Evolutionary conservation across 2,113 vertebrate species (phyloP), one percentile per base, ranked within the genome.

Genomic region (Salvator merianae): DNA sequence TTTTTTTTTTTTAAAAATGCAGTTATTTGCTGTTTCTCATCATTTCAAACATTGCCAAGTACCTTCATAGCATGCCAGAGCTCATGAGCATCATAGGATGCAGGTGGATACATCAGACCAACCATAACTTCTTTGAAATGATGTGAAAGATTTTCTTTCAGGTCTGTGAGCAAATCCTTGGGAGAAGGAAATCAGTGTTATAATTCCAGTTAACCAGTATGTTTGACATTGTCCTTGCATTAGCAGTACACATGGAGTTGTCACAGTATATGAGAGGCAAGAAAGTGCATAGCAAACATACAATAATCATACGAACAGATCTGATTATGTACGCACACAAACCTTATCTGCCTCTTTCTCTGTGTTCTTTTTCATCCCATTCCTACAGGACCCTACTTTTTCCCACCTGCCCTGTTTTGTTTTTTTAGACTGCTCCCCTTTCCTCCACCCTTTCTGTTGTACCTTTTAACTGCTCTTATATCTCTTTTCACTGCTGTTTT

Each of bases 31-130:
- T 34, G 20, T 34, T 55, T 34, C 18, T 24, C 59, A 77, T 32
- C 34, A 10, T 78, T 38, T 62, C 24, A 32, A 69, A 47, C 53
- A 24, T 83, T 63, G 40, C 81, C 47, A 40, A 47, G 32, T 95
- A 97, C 97, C 97, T 96, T 97, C 94, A 97, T 94, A 74, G 97
- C 96, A 26, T 97, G 96, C 95, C 96, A 96, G 77, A 97, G 95
- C 82, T 97, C 96, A 0, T 97, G 96, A 65, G 96, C 96, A 83
- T 97, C 97, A 1, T 95, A 97, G 5, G 86, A 92, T 2, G 95
- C 91, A 2, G 94, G 95, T 24, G 95, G 83, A 68, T 96, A 96
- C 95, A 97, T 95, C 81, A 97, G 92, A 28, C 96, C 95, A 85
- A 96, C 96, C 93, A 97, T 96, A 20, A 97, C 95, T 1, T 97